Percentiles rank a stretch among this genome's conserved stretches.
phyloP scores from a whole-genome alignment of 2,797 vertebrate genomes.

The Kryptopterus vitreolus region DNA sequence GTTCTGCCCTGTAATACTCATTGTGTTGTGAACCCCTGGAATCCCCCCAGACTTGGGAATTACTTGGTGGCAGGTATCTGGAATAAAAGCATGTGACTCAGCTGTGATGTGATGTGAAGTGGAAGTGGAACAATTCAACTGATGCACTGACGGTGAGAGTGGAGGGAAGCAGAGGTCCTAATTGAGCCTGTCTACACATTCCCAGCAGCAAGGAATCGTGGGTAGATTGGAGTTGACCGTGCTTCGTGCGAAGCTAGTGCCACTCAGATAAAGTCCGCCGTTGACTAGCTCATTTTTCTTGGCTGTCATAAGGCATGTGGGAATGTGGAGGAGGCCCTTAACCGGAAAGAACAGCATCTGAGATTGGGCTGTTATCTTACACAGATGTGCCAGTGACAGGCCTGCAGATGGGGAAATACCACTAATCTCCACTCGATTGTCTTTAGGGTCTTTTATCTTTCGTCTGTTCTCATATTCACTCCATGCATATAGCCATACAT shows the following conservation, averaged over 20 bases:
- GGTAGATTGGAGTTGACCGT: conserved; percentile 73
- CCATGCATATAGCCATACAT: not conserved
- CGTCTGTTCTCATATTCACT: not conserved
- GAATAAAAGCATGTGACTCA: not conserved
- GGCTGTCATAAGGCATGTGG: conserved; percentile 72
- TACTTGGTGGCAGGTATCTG: not conserved
- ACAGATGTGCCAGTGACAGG: conserved; percentile 20
- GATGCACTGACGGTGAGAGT: conserved; percentile 28
- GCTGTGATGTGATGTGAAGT: conserved; percentile 4
- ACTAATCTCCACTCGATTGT: not conserved
- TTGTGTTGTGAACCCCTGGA: not conserved
- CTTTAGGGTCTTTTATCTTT: conserved; percentile 4
- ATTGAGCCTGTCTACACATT: conserved; percentile 76
- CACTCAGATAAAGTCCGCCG: conserved; percentile 68
- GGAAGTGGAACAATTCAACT: conserved; percentile 1
- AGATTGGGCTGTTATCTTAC: conserved; percentile 53
- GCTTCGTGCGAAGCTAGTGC: conserved; percentile 56
- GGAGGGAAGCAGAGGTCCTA: conserved; percentile 61
- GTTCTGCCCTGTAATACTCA: not conserved
- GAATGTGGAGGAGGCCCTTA: conserved; percentile 58
- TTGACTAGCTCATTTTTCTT: conserved; percentile 72
- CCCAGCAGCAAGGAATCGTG: conserved; percentile 64
- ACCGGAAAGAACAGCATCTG: conserved; percentile 61
- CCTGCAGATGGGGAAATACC: conserved; percentile 34
- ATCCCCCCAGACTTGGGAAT: not conserved